phyloP scores from a whole-genome alignment of 2,888 invertebrate species.

The Xestia rhomboidea region DNA sequence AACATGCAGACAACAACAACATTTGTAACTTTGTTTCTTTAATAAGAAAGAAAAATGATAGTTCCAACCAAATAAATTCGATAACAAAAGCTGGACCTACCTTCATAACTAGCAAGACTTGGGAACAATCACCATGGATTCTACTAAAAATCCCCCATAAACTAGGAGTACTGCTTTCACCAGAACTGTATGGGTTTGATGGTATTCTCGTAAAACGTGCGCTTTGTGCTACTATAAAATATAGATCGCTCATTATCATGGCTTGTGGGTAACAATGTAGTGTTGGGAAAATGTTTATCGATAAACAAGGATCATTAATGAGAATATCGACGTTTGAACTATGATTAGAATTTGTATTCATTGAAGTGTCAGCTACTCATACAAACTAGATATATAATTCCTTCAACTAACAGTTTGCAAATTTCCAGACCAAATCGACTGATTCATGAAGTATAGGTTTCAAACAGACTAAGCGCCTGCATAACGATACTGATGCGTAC shows the following conservation, averaged over 20 bases:
- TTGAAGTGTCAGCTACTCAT: background rate
- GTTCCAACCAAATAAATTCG: constrained; percentile 13
- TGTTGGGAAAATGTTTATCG: constrained; percentile 43
- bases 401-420: no score
- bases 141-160: constrained; percentile 36
- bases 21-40: no score
- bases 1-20: background rate
- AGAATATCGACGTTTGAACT: background rate
- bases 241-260: constrained; percentile 69
- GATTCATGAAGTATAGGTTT: no score
- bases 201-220: constrained; percentile 60
- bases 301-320: constrained; percentile 10
- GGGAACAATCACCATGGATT: constrained; percentile 8
- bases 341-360: background rate
- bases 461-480: background rate
- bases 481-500: background rate
- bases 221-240: constrained; percentile 67
- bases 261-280: constrained; percentile 56
- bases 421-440: no score
- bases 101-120: constrained; percentile 4
- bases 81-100: constrained; percentile 7
- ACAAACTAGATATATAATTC: no score
- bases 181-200: constrained; percentile 56
- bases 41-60: constrained; percentile 8
- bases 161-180: constrained; percentile 32